Evolutionary conservation across 2,113 vertebrate species (phyloP), one percentile per base, ranked within the genome.

Genomic region (Paracanthobrama guichenoti): DNA sequence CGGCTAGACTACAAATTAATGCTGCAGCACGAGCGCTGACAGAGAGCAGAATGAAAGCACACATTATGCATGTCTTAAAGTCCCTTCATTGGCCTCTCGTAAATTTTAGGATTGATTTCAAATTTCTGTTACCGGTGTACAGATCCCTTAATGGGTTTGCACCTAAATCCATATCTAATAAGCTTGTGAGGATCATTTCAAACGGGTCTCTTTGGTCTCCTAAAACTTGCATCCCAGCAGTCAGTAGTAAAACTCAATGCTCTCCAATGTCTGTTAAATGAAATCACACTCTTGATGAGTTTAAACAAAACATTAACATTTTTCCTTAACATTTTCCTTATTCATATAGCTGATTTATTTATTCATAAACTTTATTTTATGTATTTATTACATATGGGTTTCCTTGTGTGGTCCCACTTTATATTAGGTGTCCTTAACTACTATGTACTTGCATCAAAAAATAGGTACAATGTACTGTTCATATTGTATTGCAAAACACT

Each of bases 1-100:
- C 28, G 48, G 80, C 80, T 82, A 82, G 80, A 82, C 80, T 82
- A 71, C 80, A 82, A 82, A 82, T 82, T 82, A 82, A 82, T 82
- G 80, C 80, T 82, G 80, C 80, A 39, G 80, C 80, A 71, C 48
- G 66, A 55, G 22, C 28, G 31, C 80, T 82, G 80, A 71, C 80
- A 80, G 16, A 26, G 26, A 80, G 79, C 79, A 80, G 79, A 80
- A 80, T 50, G 79, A 80, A 80, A 80, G 79, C 62, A 66, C 79
- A 80, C 79, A 71, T 82, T 82, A 82, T 31, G 28, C 46, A 71
- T 35, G 80, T 57, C 80, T 82, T 82, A 69, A 71, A 82, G 26
- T 82, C 80, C 80, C 66, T 55, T 82, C 66, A 82, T 82, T 71
- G 64, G 80, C 80, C 80, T 69, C 80, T 82, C 80, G 50, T 82